These are phyloP conservation scores for Calephelis virginiensis DNA, from an alignment of 1,140 invertebrate genomes.

Conservation along the genomic window DNA sequence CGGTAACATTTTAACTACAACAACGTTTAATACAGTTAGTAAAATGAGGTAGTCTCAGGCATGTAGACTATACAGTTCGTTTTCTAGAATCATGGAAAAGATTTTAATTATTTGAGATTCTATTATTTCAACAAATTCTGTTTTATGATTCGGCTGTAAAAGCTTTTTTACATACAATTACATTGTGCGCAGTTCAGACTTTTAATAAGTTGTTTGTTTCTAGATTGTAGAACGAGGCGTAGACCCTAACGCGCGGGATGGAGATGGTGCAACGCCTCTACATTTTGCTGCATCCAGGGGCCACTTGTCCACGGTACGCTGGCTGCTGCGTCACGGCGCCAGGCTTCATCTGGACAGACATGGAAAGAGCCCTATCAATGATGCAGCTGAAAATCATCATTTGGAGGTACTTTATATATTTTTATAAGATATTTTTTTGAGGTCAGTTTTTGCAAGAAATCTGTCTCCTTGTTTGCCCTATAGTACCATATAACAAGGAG, in stretches of 20 bases:
- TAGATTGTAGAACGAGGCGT: conserved; percentile 90
- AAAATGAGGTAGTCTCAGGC: too few species aligned
- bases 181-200: too few species aligned
- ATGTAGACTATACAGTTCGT: too few species aligned
- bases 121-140: too few species aligned
- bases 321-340: conserved; percentile 89
- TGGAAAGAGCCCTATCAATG: conserved; percentile 92
- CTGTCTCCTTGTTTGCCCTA: too few species aligned
- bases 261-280: conserved; percentile 90
- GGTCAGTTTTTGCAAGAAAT: too few species aligned
- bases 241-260: conserved; percentile 90
- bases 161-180: conserved; percentile 10
- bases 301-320: conserved; percentile 88
- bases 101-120: too few species aligned
- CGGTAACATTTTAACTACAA: too few species aligned
- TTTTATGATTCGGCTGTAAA: too few species aligned
- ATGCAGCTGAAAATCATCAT: conserved; percentile 93
- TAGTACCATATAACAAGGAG: too few species aligned
- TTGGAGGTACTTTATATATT: conserved; percentile 82
- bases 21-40: too few species aligned
- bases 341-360: conserved; percentile 88
- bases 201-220: conserved; percentile 27
- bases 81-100: too few species aligned
- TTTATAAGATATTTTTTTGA: not conserved
- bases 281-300: conserved; percentile 90